Evolutionary conservation across 2,113 vertebrate genomes (phyloP), one percentile per base, ranked within the genome.

Genomic region (Zosterops japonicus): DNA sequence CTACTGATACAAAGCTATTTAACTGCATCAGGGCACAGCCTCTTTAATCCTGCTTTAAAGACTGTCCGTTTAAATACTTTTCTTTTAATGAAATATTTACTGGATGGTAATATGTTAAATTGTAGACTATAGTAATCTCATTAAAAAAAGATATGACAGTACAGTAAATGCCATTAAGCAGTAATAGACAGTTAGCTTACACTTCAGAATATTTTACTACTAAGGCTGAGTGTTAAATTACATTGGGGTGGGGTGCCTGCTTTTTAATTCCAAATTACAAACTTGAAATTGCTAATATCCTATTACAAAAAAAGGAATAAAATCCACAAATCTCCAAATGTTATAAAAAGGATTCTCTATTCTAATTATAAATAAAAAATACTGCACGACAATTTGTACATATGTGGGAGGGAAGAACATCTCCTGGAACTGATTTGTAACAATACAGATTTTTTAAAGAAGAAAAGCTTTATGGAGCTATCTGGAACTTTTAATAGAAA

Each of bases 81-180:
- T 31, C 77, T 89, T 96, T 89, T 96, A 94, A 95, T 89, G 78
- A 74, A 95, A 95, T 91, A 96, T 93, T 96, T 93, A 96, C 90
- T 79, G 88, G 46, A 75, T 82, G 82, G 90, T 84, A 94, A 94
- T 94, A 50, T 50, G 85, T 90, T 95, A 93, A 96, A 96, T 91
- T 77, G 95, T 90, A 89, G 90, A 80, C 69, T 93, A 93, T 65
- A 94, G 84, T 76, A 90, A 95, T 93, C 39, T 91, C 64, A 96
- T 93, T 86, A 91, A 96, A 92, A 72, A 91, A 95, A 94, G 81
- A 94, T 90, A 71, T 84, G 83, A 95, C 97, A 83, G 86, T 59
- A 87, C 36, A 94, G 65, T 64, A 61, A 93, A 90, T 87, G 22
- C 21, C 69, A 95, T 87, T 83, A 87, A 94, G 80, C 61, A 87